Evolutionary conservation across 2,797 vertebrate genomes (phyloP).

Genomic region (Galaxias olidus): DNA sequence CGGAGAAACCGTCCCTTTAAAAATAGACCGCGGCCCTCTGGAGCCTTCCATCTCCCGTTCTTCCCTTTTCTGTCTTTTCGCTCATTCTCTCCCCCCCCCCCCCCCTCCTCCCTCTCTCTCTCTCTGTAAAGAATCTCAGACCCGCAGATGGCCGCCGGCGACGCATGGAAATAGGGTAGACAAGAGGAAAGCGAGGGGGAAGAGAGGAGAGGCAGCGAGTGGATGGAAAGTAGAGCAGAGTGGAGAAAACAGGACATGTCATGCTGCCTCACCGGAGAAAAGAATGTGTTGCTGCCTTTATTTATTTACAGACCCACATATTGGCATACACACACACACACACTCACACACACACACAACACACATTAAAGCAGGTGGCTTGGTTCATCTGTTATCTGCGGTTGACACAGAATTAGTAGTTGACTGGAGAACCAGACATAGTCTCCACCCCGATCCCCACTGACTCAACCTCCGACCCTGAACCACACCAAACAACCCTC

Average conservation of each 20-base stretch:
- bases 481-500: no score
- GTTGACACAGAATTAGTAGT: no score
- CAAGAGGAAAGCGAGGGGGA: background rate
- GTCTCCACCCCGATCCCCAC: no score
- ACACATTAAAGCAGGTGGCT: no score
- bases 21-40: background rate
- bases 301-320: constrained; percentile 2
- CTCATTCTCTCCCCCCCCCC: background rate
- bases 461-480: no score
- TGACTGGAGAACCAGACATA: no score
- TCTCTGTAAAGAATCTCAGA: background rate
- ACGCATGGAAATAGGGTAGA: background rate
- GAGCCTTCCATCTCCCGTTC: background rate
- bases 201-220: background rate
- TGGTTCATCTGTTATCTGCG: no score
- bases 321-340: background rate
- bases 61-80: background rate
- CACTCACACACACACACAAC: background rate
- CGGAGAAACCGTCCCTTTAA: background rate
- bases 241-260: background rate
- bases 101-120: background rate
- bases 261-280: background rate
- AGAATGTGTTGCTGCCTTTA: background rate
- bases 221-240: background rate
- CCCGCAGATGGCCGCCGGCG: background rate